Evolutionary conservation across 2,113 vertebrate species (phyloP).

Genomic region (Myodes glareolus): DNA sequence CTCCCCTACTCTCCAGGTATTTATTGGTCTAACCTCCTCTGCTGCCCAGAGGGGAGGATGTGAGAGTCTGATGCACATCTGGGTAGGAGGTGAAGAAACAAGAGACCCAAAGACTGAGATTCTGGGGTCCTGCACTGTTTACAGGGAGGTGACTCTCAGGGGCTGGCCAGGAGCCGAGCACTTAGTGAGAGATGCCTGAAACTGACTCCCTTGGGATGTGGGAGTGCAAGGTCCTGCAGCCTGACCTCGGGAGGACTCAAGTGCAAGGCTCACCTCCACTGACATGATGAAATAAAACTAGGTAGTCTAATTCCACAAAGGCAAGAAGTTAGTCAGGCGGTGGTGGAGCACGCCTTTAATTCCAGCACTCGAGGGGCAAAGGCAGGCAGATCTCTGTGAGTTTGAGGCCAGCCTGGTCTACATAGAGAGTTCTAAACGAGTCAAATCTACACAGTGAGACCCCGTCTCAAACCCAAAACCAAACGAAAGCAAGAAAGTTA

Average conservation of each 20-base stretch:
- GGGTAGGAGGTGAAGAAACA: neutral
- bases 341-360: neutral
- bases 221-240: neutral
- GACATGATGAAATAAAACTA: neutral
- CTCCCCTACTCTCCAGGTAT: neutral
- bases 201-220: neutral
- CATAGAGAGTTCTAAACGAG: neutral
- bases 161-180: neutral
- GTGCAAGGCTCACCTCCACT: no score
- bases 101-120: neutral
- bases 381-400: neutral
- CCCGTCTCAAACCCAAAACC: neutral
- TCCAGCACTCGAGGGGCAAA: neutral
- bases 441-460: neutral
- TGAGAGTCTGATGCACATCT: no score
- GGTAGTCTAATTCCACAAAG: neutral
- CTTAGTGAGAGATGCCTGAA: neutral
- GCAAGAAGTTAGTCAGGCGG: neutral
- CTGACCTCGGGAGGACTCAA: neutral
- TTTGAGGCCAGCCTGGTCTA: neutral
- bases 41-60: neutral
- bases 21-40: neutral
- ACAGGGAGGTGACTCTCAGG: fast-evolving
- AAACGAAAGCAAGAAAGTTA: neutral
- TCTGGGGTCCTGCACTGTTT: neutral